Evolutionary conservation across 2,797 vertebrate species (phyloP), one percentile per base, ranked within the genome.

Genomic region (Aphelocoma californica): DNA sequence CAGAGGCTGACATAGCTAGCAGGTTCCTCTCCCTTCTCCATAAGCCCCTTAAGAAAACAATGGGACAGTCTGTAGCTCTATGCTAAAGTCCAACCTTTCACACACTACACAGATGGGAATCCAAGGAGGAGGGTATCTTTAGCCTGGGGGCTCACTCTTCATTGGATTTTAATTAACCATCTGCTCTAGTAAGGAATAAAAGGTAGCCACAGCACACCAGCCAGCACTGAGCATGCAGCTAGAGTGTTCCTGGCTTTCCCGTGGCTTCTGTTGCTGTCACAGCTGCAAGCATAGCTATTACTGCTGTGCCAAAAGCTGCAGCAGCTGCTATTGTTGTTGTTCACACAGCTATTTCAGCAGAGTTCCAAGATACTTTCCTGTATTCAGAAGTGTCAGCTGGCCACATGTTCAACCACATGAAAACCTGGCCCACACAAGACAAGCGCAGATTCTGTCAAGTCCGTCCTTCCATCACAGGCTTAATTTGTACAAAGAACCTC

Each of bases 241-340:
- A 81, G 58, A 66, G 23, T 6, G n/a, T 62, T 86, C 40, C 85
- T 72, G 72, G 57, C 69, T 95, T 92, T 90, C 79, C 70, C 6
- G 25, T 47, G 45, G 58, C 31, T 95, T 88, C 91, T 90, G 15
- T 57, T 91, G 82, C 80, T 88, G 57, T 65, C 90, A 86, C 73
- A 93, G 86, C 89, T 93, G 79, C 89, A 94, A 80, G 28, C 7
- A 3, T 25, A 72, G 40, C 82, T 86, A 16, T 58, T 88, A 65
- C 16, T 31, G n/a, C 73, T 56, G 20, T 38, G 85, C 69, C 87
- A 93, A 86, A 80, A 90, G 50, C 82, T 90, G 50, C 61, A 86
- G 79, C 82, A 93, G 77, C 93, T 95, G 88, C 66, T 81, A 15
- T 9, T 83, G 73, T 64, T 93, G 71, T 47, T 92, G 81, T 51